Percentiles rank a stretch among this genome's conserved stretches.
phyloP scores from a whole-genome alignment of 2,797 vertebrate species.

The Malacoraja senta region DNA sequence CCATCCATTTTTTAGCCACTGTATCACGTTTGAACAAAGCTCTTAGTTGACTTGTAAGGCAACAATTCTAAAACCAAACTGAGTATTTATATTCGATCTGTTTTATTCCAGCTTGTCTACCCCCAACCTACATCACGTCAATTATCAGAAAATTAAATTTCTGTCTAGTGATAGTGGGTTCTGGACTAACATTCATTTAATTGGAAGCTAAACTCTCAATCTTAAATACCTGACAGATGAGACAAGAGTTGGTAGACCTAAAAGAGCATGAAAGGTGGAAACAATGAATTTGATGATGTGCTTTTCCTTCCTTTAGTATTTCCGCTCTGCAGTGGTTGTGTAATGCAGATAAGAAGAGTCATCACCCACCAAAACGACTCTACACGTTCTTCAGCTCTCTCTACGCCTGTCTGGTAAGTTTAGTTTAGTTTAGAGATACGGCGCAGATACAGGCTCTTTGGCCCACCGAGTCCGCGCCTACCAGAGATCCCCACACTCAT shows the following conservation, averaged over 20 bases:
- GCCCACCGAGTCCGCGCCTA: too few relatives aligned
- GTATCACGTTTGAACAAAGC: background rate
- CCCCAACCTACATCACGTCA: background rate
- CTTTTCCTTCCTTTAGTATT: slow-evolving; percentile 61
- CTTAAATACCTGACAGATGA: background rate
- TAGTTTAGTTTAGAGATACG: too few relatives aligned
- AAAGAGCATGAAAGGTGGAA: background rate
- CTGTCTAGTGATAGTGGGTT: background rate
- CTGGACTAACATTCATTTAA: background rate
- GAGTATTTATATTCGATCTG: background rate
- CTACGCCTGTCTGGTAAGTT: slow-evolving; percentile 77
- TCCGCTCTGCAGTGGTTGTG: slow-evolving; percentile 96
- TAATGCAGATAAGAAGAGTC: slow-evolving; percentile 83
- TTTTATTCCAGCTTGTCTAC: background rate
- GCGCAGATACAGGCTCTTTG: too few relatives aligned
- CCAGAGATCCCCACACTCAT: too few relatives aligned
- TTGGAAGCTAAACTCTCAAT: background rate
- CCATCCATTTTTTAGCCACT: background rate
- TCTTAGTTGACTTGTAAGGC: background rate
- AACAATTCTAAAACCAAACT: background rate
- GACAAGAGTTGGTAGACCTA: background rate
- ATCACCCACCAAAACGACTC: slow-evolving; percentile 80
- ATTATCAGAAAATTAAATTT: background rate
- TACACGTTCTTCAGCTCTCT: slow-evolving; percentile 81
- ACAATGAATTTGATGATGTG: background rate